Base-by-base conservation (phyloP, 2,797 vertebrate species). In the Petrocephalus sullivani region DNA sequence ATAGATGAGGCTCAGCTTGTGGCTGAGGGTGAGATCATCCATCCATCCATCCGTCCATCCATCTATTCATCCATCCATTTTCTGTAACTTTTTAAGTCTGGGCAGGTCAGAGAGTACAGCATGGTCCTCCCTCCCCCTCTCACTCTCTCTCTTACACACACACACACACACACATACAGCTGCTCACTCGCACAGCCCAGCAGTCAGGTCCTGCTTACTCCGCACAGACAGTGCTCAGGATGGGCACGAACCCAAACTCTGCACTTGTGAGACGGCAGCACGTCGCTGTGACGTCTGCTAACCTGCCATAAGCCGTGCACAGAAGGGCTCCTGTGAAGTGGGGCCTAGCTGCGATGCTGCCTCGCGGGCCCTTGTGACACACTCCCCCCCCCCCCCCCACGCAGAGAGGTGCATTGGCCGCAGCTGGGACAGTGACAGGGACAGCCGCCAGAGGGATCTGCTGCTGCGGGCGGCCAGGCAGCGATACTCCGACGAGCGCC, bases 1-100 rank as follows among this genome's bases (percentile, higher is more conserved):
- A 93, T 92, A 87, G 93, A 94, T 6, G 95, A 96, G 89, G 93
- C 93, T 23, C 95, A 96, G 88, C 81, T 96, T 54, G 91, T 91
- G n/a, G 83, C 90, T 86, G 93, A 95, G 89, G 96, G 96, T 96
- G 67, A 89, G 89, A 87, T 10, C n/a, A 56, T 8, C n/a, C 51
- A 87, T 61, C 9, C 4, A n/a, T 28, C 57, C 46, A 23, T 61
- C 7, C n/a, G 10, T 61, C 49, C 4, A 51, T 51, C 46, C 46
- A 2, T 49, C n/a, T 21, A 83, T 21, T 28, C 28, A 28, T 28
- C 28, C 28, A 23, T 61, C 49, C 0, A 51, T 23, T 21, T 84
- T 67, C 61, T 67, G 61, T 67, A 33, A 67, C 64, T 67, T 10
- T 51, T 51, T 3, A 28, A 67, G 10, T 84, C 51, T 54, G 71